These are phyloP conservation scores for Strigamia crassipes DNA, from an alignment of 2,888 invertebrate genomes.

Conservation along the genomic window DNA sequence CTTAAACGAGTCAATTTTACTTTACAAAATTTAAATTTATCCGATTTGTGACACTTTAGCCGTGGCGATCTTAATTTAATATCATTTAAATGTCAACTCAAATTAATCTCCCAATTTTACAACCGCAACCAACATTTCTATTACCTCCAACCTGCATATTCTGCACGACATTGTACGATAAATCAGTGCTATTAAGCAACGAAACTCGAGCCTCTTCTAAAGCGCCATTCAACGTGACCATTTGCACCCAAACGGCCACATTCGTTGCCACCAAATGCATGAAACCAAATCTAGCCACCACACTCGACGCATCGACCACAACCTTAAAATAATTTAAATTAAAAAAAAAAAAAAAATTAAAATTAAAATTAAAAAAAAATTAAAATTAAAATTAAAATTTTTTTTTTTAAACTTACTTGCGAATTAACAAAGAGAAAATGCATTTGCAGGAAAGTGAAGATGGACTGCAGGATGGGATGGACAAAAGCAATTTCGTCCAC, in stretches of 20 bases:
- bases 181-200: neutral
- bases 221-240: conserved; percentile 64
- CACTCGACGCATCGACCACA: conserved; percentile 60
- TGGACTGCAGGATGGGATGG: conserved; percentile 64
- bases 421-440: conserved; percentile 66
- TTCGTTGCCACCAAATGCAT: conserved; percentile 65
- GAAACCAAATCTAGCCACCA: conserved; percentile 64
- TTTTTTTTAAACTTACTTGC: conserved; percentile 63
- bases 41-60: too few species aligned
- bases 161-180: neutral
- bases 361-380: neutral
- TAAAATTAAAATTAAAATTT: too few species aligned
- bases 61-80: too few species aligned
- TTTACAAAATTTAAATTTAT: too few species aligned
- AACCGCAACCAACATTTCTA: neutral
- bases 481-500: conserved; percentile 62
- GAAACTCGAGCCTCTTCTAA: conserved; percentile 50
- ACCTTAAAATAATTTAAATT: conserved; percentile 57
- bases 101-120: too few species aligned
- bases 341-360: neutral
- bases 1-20: too few species aligned
- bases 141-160: neutral
- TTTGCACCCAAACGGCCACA: conserved; percentile 63
- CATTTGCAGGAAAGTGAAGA: conserved; percentile 66
- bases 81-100: too few species aligned